Base-by-base conservation (phyloP, 2,797 vertebrate species). In the Xenops minutus region DNA sequence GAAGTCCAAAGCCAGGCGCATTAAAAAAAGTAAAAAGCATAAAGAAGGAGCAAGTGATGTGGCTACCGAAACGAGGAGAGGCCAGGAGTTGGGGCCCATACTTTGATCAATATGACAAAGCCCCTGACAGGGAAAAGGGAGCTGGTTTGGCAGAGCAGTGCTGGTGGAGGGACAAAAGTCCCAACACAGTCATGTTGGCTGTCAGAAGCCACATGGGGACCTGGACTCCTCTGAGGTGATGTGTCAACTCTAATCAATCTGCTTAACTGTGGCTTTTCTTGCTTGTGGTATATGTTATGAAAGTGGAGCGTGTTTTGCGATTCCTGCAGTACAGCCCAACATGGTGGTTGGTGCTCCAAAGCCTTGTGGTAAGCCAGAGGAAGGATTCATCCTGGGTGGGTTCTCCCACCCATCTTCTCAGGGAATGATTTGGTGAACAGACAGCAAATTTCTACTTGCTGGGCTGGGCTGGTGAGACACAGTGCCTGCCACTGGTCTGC, bases 391-490 rank as follows among this genome's bases (percentile, higher is more conserved):
- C 16, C 21, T 1, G 2, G 20, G 26, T 54, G 46, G 19, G 6
- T 44, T 85, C 16, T 76, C 41, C 34, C 12, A 4, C 30, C 9
- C 36, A 14, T 30, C 22, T 37, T 8, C 14, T 63, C 2, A 1
- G 36, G 37, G n/a, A 76, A 5, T 12, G 13, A 2, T 64, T 24
- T 34, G 71, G 20, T 39, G 58, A 63, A 22, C 32, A 22, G 54
- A 26, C 29, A 24, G 39, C 26, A 21, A 51, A 23, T 4, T 12
- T 36, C 46, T 0, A 0, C 18, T 79, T 15, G 1, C 0, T 37
- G 41, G 44, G 58, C 64, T 71, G 44, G 36, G n/a, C 46, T 63
- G 43, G 23, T 9, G 24, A 41, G 34, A 27, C 67, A 12, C 26
- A 9, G 19, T 2, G 1, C 8, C 23, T 54, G 9, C 29, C 2